Base-by-base conservation (phyloP, 2,113 vertebrate species). In the Ardeotis arabs region DNA sequence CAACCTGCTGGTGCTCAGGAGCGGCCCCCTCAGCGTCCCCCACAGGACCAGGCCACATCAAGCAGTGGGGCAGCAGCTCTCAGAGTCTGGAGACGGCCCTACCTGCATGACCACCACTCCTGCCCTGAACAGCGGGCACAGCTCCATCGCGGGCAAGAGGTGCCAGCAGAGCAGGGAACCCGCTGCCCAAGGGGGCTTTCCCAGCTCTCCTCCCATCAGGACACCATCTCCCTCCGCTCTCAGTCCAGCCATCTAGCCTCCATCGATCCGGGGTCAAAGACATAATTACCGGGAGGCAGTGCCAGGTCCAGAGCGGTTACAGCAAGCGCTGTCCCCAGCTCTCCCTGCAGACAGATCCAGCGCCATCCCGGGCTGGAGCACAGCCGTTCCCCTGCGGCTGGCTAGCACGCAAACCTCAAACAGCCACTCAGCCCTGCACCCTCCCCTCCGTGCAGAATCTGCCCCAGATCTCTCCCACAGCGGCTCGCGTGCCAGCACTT, bases 121-220 rank as follows among this genome's bases (percentile, higher is more conserved):
- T 24, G 58, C 58, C 77, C 67, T 2, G 5, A 63, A 28, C 84
- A 25, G 9, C 6, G 4, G 33, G 63, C 77, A 63, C 0, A 0
- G 75, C 47, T 67, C 74, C 41, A 14, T 2, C 23, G 19, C 0
- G 1, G 45, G 25, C 52, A 50, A 14, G 80, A 79, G 23, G 19
- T 10, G 35, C 18, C 82, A 78, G 47, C 37, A 50, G 56, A 55
- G 67, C 0, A 0, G n/a, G 49, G 37, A 2, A 47, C 64, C 44
- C 0, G 0, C 47, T n/a, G 59, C 58, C 13, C 1, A 0, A 27
- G 19, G 23, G 24, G 24, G 7, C 41, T 75, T 19, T 23, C 37
- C 60, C 69, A 17, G 29, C 59, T 66, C 69, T 41, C 12, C 44
- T 80, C 67, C 72, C 56, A 49, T 10, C 41, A 55, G 56, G 33